Percentiles rank a stretch among this genome's conserved stretches.
Conservation (phyloP, 2,888 invertebrate genomes). For the Chymomyza amoena region DNA sequence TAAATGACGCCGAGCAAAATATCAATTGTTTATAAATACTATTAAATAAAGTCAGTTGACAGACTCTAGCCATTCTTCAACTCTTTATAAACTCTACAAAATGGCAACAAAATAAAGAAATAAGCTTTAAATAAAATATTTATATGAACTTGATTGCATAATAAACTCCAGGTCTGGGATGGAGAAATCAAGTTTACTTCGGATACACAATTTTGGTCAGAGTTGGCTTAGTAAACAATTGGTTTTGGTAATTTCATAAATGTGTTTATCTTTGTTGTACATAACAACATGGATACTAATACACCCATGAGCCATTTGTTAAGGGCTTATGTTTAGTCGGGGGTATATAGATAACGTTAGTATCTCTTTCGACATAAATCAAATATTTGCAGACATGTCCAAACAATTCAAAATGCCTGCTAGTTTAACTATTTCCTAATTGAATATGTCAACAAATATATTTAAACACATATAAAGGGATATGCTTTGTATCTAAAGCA, state of each 20-base stretch:
- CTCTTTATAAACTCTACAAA: not conserved
- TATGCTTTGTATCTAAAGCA: not conserved
- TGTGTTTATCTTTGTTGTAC: conserved; percentile 14
- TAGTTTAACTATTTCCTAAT: not conserved
- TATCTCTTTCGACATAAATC: not conserved
- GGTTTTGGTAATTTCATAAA: conserved; percentile 13
- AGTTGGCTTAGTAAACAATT: not conserved
- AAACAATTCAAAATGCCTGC: not conserved
- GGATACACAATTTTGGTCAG: not conserved
- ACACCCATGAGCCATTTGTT: not conserved
- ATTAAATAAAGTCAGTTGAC: too few species aligned
- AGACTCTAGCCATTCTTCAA: too few species aligned
- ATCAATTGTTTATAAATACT: too few species aligned
- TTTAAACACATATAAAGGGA: not conserved
- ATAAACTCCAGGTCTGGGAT: not conserved
- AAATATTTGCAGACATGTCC: not conserved
- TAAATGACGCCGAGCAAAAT: not conserved
- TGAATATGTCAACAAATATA: not conserved
- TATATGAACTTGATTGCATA: not conserved
- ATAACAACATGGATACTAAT: not conserved
- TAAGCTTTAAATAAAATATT: not conserved
- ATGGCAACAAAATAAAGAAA: not conserved
- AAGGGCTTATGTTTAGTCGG: too few species aligned
- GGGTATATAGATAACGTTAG: not conserved
- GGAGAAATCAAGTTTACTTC: not conserved